These are phyloP conservation scores for Sus cebifrons DNA, from an alignment of 2,797 vertebrate species.

Conservation along the genomic window DNA sequence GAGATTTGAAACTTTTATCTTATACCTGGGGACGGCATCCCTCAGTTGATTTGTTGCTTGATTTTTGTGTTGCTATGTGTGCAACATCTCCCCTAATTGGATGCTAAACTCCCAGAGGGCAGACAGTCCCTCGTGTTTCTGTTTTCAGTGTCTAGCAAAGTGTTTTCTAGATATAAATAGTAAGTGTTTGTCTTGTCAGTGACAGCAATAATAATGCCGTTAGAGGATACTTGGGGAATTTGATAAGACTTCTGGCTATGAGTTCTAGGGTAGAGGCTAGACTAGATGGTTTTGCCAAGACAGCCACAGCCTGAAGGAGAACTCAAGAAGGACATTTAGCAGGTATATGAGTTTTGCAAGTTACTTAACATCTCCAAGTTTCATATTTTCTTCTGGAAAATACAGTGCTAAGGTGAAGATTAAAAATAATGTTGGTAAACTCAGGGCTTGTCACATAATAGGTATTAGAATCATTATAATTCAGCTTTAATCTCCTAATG, in stretches of 20 bases:
- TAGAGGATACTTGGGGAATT: not conserved
- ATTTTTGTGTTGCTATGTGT: not conserved
- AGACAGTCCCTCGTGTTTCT: not conserved
- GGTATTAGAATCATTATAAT: constrained; percentile 1
- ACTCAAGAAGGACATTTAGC: not conserved
- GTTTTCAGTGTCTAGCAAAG: not conserved
- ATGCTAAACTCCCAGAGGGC: not conserved
- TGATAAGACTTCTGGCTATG: not conserved
- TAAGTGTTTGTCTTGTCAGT: not conserved
- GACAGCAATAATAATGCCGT: not conserved
- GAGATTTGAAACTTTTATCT: constrained; percentile 23
- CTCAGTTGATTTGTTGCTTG: not conserved
- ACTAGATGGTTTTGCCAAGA: not conserved
- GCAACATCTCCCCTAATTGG: not conserved
- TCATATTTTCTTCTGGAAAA: constrained; percentile 8
- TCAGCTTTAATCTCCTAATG: constrained; percentile 48
- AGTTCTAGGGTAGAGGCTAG: not conserved
- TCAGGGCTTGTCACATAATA: not conserved
- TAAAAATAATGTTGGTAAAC: constrained; percentile 40
- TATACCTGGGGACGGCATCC: not conserved
- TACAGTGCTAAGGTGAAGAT: not conserved
- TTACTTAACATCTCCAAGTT: not conserved
- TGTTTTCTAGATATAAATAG: not conserved
- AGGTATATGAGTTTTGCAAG: not conserved
- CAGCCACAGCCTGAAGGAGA: not conserved